These are phyloP conservation scores for Bombyx mori DNA, from an alignment of 1,140 invertebrate genomes.

Conservation along the genomic window ASM3026992v2 NC_085122.1:14360501-14361000, in stretches of 20 bases:
- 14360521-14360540: neutral
- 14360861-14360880: constrained; percentile 1
- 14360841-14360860: neutral
- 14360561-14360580: neutral
- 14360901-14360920: constrained; percentile 1
- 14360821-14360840: neutral
- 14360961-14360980: neutral
- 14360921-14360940: neutral
- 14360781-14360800: neutral
- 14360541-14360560: neutral
- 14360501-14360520: neutral
- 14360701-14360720: neutral
- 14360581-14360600: neutral
- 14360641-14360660: neutral
- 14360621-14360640: neutral
- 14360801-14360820: neutral
- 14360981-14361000: too few relatives aligned
- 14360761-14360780: neutral
- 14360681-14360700: neutral
- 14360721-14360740: neutral
- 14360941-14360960: constrained; percentile 2
- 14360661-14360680: neutral
- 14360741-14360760: neutral
- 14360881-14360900: constrained; percentile 1
- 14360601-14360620: neutral